These are phyloP conservation scores for Telmatochromis sp. DNA, from an alignment of 2,113 vertebrate species.

Conservation along the genomic window DNA sequence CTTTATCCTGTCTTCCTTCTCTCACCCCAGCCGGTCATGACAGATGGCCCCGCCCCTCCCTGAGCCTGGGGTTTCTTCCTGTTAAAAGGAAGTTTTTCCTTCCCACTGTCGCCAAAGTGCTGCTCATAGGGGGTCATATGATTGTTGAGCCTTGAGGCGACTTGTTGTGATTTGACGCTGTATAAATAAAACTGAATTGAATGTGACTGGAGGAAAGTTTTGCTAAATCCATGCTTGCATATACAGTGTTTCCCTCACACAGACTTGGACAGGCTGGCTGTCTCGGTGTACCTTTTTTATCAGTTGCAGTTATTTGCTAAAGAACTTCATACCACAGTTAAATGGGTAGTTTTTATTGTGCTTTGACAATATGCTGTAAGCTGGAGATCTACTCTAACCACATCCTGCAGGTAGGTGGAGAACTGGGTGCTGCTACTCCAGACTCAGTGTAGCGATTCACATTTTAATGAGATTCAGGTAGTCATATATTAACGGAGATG, in stretches of 20 bases:
- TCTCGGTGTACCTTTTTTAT: neutral
- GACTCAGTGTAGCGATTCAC: neutral
- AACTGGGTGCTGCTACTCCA: neutral
- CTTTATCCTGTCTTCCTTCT: neutral
- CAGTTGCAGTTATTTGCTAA: neutral
- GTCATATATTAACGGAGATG: neutral
- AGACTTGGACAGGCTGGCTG: neutral
- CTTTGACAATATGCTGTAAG: neutral
- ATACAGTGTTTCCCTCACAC: neutral
- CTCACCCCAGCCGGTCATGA: rapidly evolving
- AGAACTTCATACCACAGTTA: rapidly evolving
- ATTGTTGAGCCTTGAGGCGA: neutral
- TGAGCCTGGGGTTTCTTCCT: neutral
- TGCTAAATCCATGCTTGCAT: neutral
- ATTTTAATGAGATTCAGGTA: neutral
- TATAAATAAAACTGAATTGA: rapidly evolving
- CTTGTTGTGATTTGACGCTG: neutral
- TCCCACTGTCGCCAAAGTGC: rapidly evolving
- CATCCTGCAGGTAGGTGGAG: neutral
- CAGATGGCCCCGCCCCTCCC: neutral
- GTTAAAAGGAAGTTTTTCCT: neutral
- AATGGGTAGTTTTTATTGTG: neutral
- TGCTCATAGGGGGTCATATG: neutral
- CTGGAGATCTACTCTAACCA: neutral
- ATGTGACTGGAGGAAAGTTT: rapidly evolving